phyloP scores from a whole-genome alignment of 2,888 invertebrate genomes.

The Tipula lateralis region DNA sequence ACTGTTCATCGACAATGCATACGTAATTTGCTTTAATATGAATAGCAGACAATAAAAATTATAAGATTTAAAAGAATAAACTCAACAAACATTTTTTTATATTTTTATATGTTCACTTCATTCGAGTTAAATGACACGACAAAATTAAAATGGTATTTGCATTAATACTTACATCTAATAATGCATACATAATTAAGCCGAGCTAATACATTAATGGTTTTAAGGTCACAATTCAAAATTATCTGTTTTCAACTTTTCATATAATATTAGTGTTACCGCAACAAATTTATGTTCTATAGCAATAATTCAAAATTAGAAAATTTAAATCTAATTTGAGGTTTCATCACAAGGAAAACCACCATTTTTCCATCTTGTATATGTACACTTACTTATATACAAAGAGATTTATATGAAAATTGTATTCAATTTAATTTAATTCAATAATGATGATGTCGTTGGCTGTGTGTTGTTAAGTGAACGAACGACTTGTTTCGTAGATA shows the following conservation, averaged over 20 bases:
- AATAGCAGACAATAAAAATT: neutral
- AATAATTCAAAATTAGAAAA: neutral
- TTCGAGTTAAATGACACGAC: neutral
- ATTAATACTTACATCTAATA: neutral
- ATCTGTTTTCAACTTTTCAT: neutral
- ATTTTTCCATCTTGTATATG: neutral
- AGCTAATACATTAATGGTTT: too few species aligned
- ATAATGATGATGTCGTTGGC: neutral
- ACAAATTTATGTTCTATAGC: neutral
- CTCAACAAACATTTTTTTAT: neutral
- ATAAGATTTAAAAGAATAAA: neutral
- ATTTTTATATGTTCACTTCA: neutral
- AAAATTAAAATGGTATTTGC: neutral
- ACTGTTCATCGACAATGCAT: neutral
- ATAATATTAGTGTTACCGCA: neutral
- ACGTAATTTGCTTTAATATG: neutral
- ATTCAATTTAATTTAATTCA: slow-evolving; percentile 1
- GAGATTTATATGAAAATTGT: neutral
- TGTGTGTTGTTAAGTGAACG: neutral
- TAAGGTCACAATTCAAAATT: neutral
- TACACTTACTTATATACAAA: neutral
- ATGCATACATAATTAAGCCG: too few species aligned
- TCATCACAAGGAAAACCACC: neutral
- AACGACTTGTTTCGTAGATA: neutral
- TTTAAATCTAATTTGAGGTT: neutral